Percentiles rank a stretch among this genome's conserved stretches.
These are phyloP conservation scores for Vultur gryphus DNA, from an alignment of 2,797 vertebrate species.

Conservation along the genomic window DNA sequence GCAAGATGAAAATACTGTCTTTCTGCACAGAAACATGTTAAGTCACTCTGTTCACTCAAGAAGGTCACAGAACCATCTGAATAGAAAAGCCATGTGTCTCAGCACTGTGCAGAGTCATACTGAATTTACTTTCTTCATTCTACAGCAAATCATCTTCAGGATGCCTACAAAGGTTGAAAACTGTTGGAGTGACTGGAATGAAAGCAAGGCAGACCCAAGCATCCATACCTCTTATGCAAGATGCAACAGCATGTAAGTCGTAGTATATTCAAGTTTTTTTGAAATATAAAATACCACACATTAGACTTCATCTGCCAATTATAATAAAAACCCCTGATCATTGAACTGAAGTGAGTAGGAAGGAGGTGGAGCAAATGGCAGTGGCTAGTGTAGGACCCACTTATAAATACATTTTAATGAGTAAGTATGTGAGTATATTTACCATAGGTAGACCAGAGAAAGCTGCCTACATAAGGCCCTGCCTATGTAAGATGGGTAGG, in stretches of 20 bases:
- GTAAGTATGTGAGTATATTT: not conserved
- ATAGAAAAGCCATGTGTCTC: not conserved
- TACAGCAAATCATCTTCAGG: not conserved
- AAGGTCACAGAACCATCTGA: not conserved
- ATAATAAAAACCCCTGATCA: rapidly evolving
- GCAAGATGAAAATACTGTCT: not conserved
- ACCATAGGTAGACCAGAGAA: not conserved
- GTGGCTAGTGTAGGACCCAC: not conserved
- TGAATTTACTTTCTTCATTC: not conserved
- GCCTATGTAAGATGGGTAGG: not conserved
- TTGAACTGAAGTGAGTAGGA: not conserved
- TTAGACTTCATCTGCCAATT: not conserved
- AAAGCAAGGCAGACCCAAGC: not conserved
- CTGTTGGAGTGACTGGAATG: not conserved
- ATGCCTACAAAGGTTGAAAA: not conserved
- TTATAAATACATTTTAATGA: not conserved
- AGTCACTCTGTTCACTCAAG: not conserved
- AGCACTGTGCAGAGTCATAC: not conserved
- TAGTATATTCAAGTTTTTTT: not conserved
- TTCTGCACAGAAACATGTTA: not conserved
- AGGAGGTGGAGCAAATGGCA: not conserved
- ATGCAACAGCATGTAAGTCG: not conserved
- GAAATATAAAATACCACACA: not conserved
- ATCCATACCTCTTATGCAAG: not conserved
- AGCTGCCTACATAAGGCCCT: not conserved